phyloP scores from a whole-genome alignment of 2,113 vertebrate species.

The Bombycilla garrulus region DNA sequence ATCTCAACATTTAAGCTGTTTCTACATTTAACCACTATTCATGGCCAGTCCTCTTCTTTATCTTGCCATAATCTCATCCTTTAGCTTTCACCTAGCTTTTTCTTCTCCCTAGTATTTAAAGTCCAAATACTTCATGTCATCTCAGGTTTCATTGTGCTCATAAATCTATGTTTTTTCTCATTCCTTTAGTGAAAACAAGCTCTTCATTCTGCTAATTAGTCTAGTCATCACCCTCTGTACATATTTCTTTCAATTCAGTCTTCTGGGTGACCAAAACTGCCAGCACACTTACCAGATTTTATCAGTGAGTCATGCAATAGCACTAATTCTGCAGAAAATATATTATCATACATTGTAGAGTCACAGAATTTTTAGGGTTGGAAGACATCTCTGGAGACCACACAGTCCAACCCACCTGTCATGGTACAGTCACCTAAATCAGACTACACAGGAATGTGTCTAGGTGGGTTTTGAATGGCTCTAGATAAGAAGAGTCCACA shows the following conservation, averaged over 20 bases:
- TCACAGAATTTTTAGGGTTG: not conserved
- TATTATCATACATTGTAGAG: not conserved
- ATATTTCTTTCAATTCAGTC: not conserved
- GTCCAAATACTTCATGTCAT: not conserved
- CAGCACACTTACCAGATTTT: not conserved
- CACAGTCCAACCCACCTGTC: not conserved
- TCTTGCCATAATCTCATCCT: not conserved
- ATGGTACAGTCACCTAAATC: not conserved
- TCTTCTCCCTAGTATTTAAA: not conserved
- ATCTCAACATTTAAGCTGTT: not conserved
- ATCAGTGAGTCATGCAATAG: not conserved
- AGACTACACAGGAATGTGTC: accelerated
- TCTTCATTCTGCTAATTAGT: not conserved
- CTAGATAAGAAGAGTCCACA: accelerated
- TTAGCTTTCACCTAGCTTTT: not conserved
- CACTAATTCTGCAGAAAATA: not conserved
- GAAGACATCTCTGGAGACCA: not conserved
- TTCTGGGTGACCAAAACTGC: not conserved
- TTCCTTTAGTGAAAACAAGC: not conserved
- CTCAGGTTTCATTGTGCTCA: not conserved
- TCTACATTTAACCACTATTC: not conserved
- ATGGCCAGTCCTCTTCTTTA: not conserved
- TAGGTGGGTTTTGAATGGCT: not conserved
- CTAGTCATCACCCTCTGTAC: not conserved
- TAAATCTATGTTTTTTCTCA: not conserved